Conservation (phyloP, 2,888 invertebrate genomes). For the Sepiola atlantica region DNA sequence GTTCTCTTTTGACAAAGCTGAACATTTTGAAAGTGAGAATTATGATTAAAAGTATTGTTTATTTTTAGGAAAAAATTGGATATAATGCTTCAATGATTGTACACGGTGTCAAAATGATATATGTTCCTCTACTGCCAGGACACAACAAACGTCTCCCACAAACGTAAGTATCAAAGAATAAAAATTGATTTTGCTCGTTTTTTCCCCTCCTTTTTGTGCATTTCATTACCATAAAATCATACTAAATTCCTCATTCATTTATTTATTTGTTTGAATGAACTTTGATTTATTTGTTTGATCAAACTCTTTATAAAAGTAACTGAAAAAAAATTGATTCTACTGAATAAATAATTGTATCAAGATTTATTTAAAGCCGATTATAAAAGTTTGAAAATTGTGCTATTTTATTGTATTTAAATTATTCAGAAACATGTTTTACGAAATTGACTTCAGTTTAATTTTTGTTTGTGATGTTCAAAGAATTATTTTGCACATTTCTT, state of each 20-base stretch:
- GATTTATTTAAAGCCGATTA: too few relatives aligned
- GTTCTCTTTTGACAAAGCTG: too few relatives aligned
- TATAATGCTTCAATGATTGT: constrained; percentile 70
- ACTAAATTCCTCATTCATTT: too few relatives aligned
- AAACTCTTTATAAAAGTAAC: too few relatives aligned
- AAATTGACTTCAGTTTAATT: not conserved
- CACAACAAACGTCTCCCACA: constrained; percentile 71
- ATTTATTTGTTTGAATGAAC: too few relatives aligned
- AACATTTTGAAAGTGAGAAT: not conserved
- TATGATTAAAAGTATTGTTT: not conserved
- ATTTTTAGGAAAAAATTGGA: constrained; percentile 67
- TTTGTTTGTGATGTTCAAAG: not conserved
- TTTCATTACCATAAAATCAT: not conserved
- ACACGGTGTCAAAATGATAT: constrained; percentile 73
- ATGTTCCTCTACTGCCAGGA: constrained; percentile 73
- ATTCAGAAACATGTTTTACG: too few relatives aligned
- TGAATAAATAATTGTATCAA: not conserved
- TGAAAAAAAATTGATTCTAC: not conserved
- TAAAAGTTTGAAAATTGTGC: too few relatives aligned
- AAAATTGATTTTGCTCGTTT: not conserved
- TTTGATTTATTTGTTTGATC: too few relatives aligned
- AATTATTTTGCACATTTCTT: not conserved
- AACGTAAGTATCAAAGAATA: constrained; percentile 61
- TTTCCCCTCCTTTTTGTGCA: not conserved
- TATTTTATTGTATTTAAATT: too few relatives aligned